phyloP scores from a whole-genome alignment of 2,888 invertebrate species.

The Leptura quadrifasciata region DNA sequence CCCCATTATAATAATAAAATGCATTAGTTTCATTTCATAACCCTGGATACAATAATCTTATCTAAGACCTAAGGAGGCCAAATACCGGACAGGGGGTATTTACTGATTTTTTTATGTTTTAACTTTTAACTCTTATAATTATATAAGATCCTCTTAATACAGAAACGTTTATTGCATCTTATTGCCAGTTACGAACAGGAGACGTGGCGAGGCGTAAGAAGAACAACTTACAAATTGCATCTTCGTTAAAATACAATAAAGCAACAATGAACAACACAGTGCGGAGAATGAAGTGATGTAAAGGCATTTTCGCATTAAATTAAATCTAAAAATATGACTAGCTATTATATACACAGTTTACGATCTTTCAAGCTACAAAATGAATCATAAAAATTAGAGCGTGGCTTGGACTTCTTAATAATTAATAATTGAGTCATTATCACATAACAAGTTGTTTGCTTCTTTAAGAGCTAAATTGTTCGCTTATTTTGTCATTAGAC shows the following conservation, averaged over 20 bases:
- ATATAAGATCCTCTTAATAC: neutral
- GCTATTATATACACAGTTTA: constrained; percentile 16
- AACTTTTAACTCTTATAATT: no score
- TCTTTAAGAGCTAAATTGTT: constrained; percentile 25
- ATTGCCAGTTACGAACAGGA: neutral
- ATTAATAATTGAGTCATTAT: constrained; percentile 20
- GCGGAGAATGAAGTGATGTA: neutral
- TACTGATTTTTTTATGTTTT: no score
- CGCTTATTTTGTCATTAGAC: neutral
- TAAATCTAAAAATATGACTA: neutral
- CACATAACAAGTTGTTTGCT: neutral
- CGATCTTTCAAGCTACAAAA: neutral
- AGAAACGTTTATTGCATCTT: neutral
- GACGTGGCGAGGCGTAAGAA: neutral
- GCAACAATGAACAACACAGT: neutral
- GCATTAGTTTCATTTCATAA: no score
- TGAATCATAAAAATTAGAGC: constrained; percentile 12
- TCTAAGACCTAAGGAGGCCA: no score
- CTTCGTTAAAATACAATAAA: neutral
- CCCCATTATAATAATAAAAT: no score
- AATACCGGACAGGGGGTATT: no score
- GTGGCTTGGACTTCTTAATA: constrained; percentile 15
- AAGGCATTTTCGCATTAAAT: constrained; percentile 2
- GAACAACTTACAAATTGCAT: neutral
- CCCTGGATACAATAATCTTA: no score